Base-by-base conservation (phyloP, 2,888 invertebrate species). In the Carcina quercana region DNA sequence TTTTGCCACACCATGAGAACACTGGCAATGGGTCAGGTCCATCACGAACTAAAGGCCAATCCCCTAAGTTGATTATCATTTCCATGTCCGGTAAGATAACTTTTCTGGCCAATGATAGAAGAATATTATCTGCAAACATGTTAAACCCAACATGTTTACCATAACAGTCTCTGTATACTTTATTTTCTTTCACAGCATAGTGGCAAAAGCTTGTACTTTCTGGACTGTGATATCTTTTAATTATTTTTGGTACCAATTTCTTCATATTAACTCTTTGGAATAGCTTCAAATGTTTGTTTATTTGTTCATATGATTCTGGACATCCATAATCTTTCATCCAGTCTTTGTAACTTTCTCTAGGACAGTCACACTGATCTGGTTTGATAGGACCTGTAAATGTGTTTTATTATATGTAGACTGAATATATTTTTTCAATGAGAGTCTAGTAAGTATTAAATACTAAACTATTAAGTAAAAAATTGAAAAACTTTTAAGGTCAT, bases 1-100 rank as follows among this genome's bases (percentile, higher is more conserved):
- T 86, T 41, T 95, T 97, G 1, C 97, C 97, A 73, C 98, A 98
- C 98, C 98, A 98, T 10, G 97, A 97, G 63, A 98, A 93, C 39
- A 98, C 88, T 2, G 98, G 97, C 41, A 90, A 86, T 7, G 86
- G 84, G 8, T 86, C 82, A 5, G 69, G 69, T 22, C 62, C 68
- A 42, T 82, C 86, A 35, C 85, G 82, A 2, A 90, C 88, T 13
- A 98, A 74, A 0, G 98, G 98, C 97, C 97, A 98, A 71, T 98
- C 98, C 10, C 98, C 98, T 8, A 98, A 85, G 76, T 98, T 98
- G 27, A 94, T 87, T 46, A 97, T 91, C 54, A 98, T 89, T 69
- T 98, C 97, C 51, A 94, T 78, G 71, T 98, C 93, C 3, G 97
- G 96, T 32, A 98, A 66, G 13, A 75, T 53, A 13, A 92, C 90